Base-by-base conservation (phyloP, 1,140 invertebrate genomes). In the Zophobas morio region DNA sequence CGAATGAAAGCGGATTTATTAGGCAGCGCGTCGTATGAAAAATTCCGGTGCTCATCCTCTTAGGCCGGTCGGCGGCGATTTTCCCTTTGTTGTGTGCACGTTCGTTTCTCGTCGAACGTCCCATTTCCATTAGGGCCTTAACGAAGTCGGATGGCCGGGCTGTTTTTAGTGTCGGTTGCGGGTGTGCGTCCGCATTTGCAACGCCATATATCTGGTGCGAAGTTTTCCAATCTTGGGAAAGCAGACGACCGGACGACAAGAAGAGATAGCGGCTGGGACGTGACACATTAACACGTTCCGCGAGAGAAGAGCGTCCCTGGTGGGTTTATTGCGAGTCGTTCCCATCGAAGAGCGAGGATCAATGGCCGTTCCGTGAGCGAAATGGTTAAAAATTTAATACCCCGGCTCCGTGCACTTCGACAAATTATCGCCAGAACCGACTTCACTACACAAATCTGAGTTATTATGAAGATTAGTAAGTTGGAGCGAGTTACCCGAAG, bases 341-440 rank as follows among this genome's bases (percentile, higher is more conserved):
- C n/a, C 36, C 60, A 66, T 66, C 60, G 60, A 79, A 83, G 79
- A 81, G 80, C 79, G 79, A 84, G 60, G 81, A 84, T 84, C 83
- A 82, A 84, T 81, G 82, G 79, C 77, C 63, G 75, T 73, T 83
- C 72, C 82, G 83, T 83, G 82, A 83, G 79, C 39, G 78, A 84
- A 83, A 84, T 83, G 74, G 80, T 78, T 53, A 78, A 84, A 84
- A 84, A 84, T 82, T 82, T 81, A 79, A 80, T 79, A 77, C 81
- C 60, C 20, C 1, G 60, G 8, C 6, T 5, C 49, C 49, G 49
- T 53, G 47, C 35, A 73, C 35, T 51, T 73, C n/a, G 40, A 54
- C 47, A 54, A 57, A 57, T 73, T 73, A 73, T 73, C 54, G 42
- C 49, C 6, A 51, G n/a, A 51, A 51, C 49, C 49, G 20, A n/a